Evolutionary conservation across 2,797 vertebrate genomes (phyloP), one percentile per base, ranked within the genome.

Genomic region (Salarias fasciatus): DNA sequence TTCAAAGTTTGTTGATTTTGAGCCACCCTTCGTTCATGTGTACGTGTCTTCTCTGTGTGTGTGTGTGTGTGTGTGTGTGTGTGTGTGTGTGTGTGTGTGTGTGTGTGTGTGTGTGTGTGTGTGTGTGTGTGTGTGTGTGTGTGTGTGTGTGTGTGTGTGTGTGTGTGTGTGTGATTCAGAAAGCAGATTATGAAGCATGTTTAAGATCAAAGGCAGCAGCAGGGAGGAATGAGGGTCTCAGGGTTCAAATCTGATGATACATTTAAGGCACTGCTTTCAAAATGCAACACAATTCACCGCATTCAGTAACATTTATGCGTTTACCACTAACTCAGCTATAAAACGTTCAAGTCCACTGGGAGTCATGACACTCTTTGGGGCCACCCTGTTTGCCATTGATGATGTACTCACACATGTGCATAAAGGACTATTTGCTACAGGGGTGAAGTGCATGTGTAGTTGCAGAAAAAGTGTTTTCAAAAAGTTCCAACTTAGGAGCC

Each of bases 1-100:
- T 80, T 64, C 56, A 74, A 65, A 75, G 71, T 80, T 82, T 88
- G 85, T 83, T 88, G 79, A 59, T 59, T 75, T 70, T 72, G 42
- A 71, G 78, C 66, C 52, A 44, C 54, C 31, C 33, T 11, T 37
- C 69, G 67, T 76, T 15, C 54, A 58, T 79, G 69, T 59, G 77
- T 71, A n/a, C 10, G 11, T 65, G 53, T 42, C 38, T 28, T 18
- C 0, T 11, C n/a, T 37, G 6, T 38, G 43, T 56, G 53, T 57
- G 55, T 18, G 10, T n/a, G 51, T 33, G 31, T 48, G 29, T 46
- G 33, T 18, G 0, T 11, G n/a, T 37, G 6, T 38, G 43, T 57
- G 53, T 58, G 55, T 24, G 0, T 11, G n/a, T 37, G 6, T 38
- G 43, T 57, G 53, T 58, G 55, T 24, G 67, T 77, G 13, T 55